phyloP scores from a whole-genome alignment of 2,113 vertebrate species.

The Myanophis thanlyinensis region DNA sequence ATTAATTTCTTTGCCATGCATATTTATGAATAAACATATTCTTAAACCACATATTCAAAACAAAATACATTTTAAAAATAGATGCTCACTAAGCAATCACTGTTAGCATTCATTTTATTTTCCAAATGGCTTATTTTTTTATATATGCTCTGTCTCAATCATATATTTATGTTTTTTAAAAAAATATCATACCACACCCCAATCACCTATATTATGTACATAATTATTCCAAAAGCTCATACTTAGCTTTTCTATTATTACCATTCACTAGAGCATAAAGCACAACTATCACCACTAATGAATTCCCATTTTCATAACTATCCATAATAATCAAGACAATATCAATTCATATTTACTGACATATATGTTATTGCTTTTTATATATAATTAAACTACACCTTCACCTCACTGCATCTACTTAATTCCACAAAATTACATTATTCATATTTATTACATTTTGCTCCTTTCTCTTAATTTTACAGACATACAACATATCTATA shows the following conservation, averaged over 20 bases:
- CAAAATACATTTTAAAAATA: neutral
- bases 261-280: neutral
- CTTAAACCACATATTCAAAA: neutral
- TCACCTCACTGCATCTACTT: neutral
- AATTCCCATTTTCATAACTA: neutral
- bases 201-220: neutral
- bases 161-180: neutral
- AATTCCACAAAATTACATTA: neutral
- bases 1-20: neutral
- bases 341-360: neutral
- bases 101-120: neutral
- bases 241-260: neutral
- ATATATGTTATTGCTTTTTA: neutral
- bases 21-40: neutral
- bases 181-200: neutral
- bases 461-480: neutral
- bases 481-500: neutral
- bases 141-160: neutral
- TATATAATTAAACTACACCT: neutral
- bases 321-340: neutral
- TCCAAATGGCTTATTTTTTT: neutral
- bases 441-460: neutral
- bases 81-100: neutral
- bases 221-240: neutral
- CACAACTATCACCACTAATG: neutral